These are phyloP conservation scores for Avahi laniger DNA, from an alignment of 2,797 vertebrate genomes.

Conservation along the genomic window DNA sequence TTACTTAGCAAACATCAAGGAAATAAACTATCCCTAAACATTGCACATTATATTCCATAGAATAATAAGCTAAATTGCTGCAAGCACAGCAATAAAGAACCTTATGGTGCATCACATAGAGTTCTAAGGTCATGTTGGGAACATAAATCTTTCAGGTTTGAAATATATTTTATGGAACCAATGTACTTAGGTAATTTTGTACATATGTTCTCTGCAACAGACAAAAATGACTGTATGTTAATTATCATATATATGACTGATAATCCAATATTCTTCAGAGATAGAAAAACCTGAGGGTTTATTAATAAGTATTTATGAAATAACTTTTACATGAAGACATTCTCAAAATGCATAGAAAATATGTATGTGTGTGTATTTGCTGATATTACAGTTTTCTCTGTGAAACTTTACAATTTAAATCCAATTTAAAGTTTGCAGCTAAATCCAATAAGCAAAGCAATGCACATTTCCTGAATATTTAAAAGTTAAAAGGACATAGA, in stretches of 20 bases:
- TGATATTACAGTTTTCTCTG: not conserved
- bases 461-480: not conserved
- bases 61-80: conserved; percentile 2
- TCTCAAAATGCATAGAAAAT: not conserved
- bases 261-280: not conserved
- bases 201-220: not conserved
- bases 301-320: conserved; percentile 15
- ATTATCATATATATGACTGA: not conserved
- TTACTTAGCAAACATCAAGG: not conserved
- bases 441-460: not conserved
- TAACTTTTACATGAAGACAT: not conserved
- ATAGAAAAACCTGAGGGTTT: not conserved
- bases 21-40: not conserved
- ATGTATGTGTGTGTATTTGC: not conserved
- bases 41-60: not conserved
- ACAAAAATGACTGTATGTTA: not conserved
- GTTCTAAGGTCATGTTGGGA: not conserved
- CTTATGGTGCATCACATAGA: not conserved
- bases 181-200: not conserved
- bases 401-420: not conserved
- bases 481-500: not conserved
- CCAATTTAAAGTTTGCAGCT: not conserved
- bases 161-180: conserved; percentile 5
- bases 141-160: conserved; percentile 37
- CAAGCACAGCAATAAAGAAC: conserved; percentile 29